phyloP scores from a whole-genome alignment of 2,113 vertebrate species.

The Acinonyx jubatus region DNA sequence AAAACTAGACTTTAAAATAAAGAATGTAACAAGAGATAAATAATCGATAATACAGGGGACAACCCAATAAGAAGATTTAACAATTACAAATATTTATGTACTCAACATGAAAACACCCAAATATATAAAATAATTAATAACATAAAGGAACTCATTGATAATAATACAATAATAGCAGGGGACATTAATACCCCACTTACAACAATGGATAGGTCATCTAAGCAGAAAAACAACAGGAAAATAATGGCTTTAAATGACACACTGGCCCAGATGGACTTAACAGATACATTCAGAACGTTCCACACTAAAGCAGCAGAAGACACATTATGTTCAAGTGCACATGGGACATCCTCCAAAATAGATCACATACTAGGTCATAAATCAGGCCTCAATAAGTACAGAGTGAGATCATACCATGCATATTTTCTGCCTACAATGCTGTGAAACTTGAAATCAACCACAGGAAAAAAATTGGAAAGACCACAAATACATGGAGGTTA shows the following conservation, averaged over 20 bases:
- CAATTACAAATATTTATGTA: neutral
- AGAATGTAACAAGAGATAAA: neutral
- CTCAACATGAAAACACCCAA: neutral
- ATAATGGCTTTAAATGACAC: neutral
- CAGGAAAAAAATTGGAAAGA: neutral
- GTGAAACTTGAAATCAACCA: neutral
- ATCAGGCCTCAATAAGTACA: neutral
- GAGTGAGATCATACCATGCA: neutral
- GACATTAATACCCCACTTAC: neutral
- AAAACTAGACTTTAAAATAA: neutral
- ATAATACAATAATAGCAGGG: neutral
- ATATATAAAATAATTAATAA: neutral
- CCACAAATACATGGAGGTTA: neutral
- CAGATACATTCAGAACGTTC: neutral
- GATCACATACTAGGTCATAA: neutral
- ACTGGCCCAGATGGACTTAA: neutral
- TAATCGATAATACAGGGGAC: neutral
- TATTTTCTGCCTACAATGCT: neutral
- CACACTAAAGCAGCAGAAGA: neutral
- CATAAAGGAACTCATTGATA: neutral
- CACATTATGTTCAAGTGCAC: neutral
- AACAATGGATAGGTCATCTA: neutral
- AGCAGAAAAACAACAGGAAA: neutral
- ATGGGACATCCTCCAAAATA: neutral
- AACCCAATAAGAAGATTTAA: neutral